Evolutionary conservation across 2,888 invertebrate species (phyloP), one percentile per base, ranked within the genome.

Genomic region (Nemotelus pantherinus): DNA sequence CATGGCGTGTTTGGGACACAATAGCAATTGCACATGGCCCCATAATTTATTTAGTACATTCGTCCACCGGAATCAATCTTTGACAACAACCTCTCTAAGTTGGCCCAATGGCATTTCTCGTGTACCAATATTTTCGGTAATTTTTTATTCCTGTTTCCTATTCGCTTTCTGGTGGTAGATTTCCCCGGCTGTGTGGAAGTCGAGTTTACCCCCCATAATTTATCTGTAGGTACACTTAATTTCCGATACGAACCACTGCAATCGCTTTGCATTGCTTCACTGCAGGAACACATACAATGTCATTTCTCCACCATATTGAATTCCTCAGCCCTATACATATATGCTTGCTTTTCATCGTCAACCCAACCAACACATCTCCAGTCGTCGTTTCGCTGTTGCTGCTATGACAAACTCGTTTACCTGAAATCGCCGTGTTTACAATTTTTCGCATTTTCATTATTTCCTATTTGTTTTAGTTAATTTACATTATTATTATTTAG

Each of bases 361-460:
- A 3, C 6, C 10, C 65, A 5, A 10, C n/a, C 9, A 45, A 7
- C 71, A 57, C 55, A 67, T 68, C 39, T 48, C 48, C 68, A 67
- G 3, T 47, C 39, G 39, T 41, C 47, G 70, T 43, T 43, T 10
- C 53, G 25, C 39, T 71, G 43, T 71, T 53, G 57, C 53, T 71
- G 71, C 57, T 47, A 41, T 72, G 58, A 71, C 57, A 45, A 58
- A 45, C 58, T 72, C 55, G 72, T 71, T 71, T 55, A 55, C 57
- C 58, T 45, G 68, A 68, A 44, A 45, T 68, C 50, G 67, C 67
- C 50, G 72, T 72, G 72, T 72, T 72, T 72, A 72, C 72, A 72
- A 72, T 58, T 72, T 72, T 47, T 57, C 44, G 45, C 58, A 58
- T 72, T 72, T 72, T 72, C 57, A 5, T 71, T 58, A 47, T 10